Evolutionary conservation across 2,888 invertebrate genomes (phyloP).

Genomic region (Acrobeloides nanus): DNA sequence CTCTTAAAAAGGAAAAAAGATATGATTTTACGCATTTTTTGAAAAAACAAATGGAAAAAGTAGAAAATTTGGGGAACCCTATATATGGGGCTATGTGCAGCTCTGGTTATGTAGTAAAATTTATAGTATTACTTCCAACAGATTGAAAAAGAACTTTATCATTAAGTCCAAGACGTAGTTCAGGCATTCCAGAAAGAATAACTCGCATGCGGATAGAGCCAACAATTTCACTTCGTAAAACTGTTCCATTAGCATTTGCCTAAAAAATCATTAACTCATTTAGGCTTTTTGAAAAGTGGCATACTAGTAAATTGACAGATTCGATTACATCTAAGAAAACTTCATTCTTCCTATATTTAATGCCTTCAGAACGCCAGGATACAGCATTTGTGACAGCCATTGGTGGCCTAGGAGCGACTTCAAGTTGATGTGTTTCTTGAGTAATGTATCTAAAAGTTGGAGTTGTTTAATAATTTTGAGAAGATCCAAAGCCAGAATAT

Average conservation of each 20-base stretch:
- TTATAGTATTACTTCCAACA: conserved; percentile 72
- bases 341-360: conserved; percentile 97
- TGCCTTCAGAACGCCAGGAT: conserved; percentile 90
- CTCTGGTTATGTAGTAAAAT: no score
- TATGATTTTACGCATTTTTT: no score
- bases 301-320: conserved; percentile 79
- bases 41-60: neutral
- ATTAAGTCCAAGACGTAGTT: conserved; percentile 85
- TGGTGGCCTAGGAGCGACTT: conserved; percentile 88
- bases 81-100: no score
- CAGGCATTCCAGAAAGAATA: conserved; percentile 95
- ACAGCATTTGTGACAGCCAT: conserved; percentile 98
- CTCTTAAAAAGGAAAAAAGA: conserved; percentile 3
- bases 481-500: no score
- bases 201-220: conserved; percentile 98
- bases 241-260: conserved; percentile 92
- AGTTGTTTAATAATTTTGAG: no score
- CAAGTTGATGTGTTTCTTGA: conserved; percentile 93
- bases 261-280: conserved; percentile 40
- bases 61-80: no score
- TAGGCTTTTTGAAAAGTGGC: conserved; percentile 5
- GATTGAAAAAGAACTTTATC: conserved; percentile 95
- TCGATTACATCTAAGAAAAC: conserved; percentile 98
- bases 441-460: no score
- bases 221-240: conserved; percentile 90